Base-by-base conservation (phyloP, 1,140 invertebrate genomes). In the Caenorhabditis latens region DNA sequence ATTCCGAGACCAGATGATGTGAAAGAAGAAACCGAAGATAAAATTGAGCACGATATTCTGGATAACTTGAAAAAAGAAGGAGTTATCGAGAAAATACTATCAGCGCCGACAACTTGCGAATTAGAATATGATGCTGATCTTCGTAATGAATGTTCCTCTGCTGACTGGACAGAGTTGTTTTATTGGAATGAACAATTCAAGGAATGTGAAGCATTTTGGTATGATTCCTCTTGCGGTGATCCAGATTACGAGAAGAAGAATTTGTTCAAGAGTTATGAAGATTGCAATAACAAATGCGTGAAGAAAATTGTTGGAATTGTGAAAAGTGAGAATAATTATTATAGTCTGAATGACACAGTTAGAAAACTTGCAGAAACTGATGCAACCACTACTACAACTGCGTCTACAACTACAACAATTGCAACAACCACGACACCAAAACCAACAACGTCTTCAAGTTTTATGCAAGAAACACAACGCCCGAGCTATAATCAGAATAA, bases 171-270 rank as follows among this genome's bases (percentile, higher is more conserved):
- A 13, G 83, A 84, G 13, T 19, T 84, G 21, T 84, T 50, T 32
- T 84, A 84, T 42, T 84, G 58, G 55, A 84, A 61, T 65, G 55
- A 21, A 13, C 55, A 63, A 19, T 84, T 84, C 24, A 84, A 84
- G 55, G 83, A 84, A 43, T 84, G 83, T 40, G 83, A 84, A 61
- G 55, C 83, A 42, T 84, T 84, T 58, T 84, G 83, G 83, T 84
- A 84, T 42, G 83, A 84, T 53, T 58, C 55, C n/a, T 61, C 55
- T 4, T 84, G 83, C 24, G 83, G 83, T 40, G 83, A 84, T 4
- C 83, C 53, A 40, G 58, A 84, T 65, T 65, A 40, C 13, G 43
- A 48, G 5, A 63, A 61, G 16, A 63, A 61, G 14, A 84, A 84
- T 61, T 19, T 84, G 9, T 84, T 84, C 55, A 57, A 42, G 19